Evolutionary conservation across 2,888 invertebrate genomes (phyloP), one percentile per base, ranked within the genome.

Genomic region (Macrosiphum euphorbiae): DNA sequence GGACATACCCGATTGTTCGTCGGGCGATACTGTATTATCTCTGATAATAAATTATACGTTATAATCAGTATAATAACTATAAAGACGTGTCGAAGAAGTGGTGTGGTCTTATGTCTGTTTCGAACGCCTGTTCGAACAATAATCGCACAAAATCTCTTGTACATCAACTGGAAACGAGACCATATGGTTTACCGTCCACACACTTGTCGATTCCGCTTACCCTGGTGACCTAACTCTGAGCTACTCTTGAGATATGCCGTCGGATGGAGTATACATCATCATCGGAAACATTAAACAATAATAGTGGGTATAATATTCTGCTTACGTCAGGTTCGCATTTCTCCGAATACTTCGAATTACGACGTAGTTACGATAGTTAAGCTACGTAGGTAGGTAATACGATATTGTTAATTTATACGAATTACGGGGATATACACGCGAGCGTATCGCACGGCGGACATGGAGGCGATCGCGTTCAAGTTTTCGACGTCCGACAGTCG

Each of bases 341-440:
- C 1, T 78, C 78, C 8, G 55, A 8, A 20, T 20, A 20, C 78
- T 78, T 20, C 0, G 20, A 78, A 8, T 10, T 35, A 7, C 78
- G 78, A 8, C 20, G 5, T 78, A 78, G 78, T 78, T 35, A 35
- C 78, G 78, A 7, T 44, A 35, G 78, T 78, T 35, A 41, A 78
- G 20, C 78, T 41, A 20, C 35, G 20, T 26, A 35, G 35, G 35
- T 20, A 35, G 20, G 78, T 78, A 78, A 78, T 78, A 78, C 20
- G 35, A 78, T 78, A 85, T 28, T 85, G 85, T 85, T 85, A 44
- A 44, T 85, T 85, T 85, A 85, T 44, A 85, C 85, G 55, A 24
- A 11, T 44, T n/a, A 35, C 55, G 55, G 44, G 55, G 28, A 35
- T 35, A 24, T 35, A 78, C 78, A 78, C 35, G 78, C 78, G 35